Base-by-base conservation (phyloP, 2,888 invertebrate species). In the Hirtodrosophila trivittata region DNA sequence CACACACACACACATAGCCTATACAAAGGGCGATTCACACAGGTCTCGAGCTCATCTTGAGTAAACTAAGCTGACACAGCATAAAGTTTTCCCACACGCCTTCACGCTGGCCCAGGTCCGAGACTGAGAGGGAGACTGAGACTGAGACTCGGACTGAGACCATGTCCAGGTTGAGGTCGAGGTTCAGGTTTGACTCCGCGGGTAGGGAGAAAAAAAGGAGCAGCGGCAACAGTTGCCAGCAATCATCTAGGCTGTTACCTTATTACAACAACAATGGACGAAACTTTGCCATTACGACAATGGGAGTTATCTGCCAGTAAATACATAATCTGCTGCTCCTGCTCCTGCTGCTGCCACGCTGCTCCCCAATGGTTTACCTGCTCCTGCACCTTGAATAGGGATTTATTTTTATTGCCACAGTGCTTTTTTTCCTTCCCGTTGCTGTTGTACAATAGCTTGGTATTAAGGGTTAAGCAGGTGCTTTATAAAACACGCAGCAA, bases 391-490 rank as follows among this genome's bases (percentile, higher is more conserved):
- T 72, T 85, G 80, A 82, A 82, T 75, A 52, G 83, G 73, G 83
- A 85, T 82, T 82, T 85, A 68, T 64, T 85, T 85, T 85, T 85
- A 82, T 82, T 85, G 77, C 78, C 68, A 60, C 67, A 55, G 64
- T 38, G 68, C 66, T 52, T 39, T n/a, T 52, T 21, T 45, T 47
- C 35, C 49, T 39, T 18, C 45, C 21, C 14, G 14, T 45, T 42
- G 12, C 55, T 38, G 25, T 43, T 47, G 12, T 45, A 32, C 52
- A 21, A 21, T 21, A 21, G 18, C 18, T 46, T 46, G 65, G 66
- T 62, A 75, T 78, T 82, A 73, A 78, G 82, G 82, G 82, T 85
- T 85, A 82, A 85, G 67, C 82, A 85, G 85, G 85, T 82, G 80
- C 85, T 82, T 85, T 82, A 78, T 75, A 81, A 78, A 68, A 78